phyloP scores from a whole-genome alignment of 2,797 vertebrate genomes.

The Sebastes kiyomatsui region DNA sequence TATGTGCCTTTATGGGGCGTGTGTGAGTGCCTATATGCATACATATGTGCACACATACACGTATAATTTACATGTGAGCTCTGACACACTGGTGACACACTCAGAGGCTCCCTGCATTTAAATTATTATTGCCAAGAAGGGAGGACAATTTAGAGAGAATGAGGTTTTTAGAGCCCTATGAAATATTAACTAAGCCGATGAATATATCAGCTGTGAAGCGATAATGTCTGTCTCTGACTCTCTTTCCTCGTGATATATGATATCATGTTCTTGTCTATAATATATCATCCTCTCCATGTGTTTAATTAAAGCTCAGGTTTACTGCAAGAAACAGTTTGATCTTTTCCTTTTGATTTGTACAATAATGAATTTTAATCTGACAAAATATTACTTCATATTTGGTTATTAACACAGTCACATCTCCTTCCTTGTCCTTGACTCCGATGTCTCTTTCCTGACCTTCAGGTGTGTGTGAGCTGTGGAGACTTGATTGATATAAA shows the following conservation, averaged over 20 bases:
- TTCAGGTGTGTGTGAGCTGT: conserved; percentile 35
- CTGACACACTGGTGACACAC: conserved; percentile 40
- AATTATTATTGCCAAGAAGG: conserved; percentile 71
- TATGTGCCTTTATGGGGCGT: conserved; percentile 41
- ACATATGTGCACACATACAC: conserved; percentile 53
- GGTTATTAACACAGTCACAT: background rate
- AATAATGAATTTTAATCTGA: background rate
- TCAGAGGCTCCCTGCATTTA: conserved; percentile 63
- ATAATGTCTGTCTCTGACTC: conserved; percentile 58
- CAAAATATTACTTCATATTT: conserved; percentile 2
- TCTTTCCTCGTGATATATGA: conserved; percentile 51
- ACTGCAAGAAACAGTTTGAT: background rate
- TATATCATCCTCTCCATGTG: conserved; percentile 13
- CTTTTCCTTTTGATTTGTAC: background rate
- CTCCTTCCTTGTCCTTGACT: background rate
- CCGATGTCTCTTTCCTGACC: conserved; percentile 42
- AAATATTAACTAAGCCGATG: conserved; percentile 78
- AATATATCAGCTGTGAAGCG: conserved; percentile 69
- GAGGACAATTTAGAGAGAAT: conserved; percentile 76
- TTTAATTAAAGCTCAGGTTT: conserved; percentile 43
- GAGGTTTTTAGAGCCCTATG: conserved; percentile 73
- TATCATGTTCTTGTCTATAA: conserved; percentile 36
- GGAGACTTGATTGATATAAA: conserved; percentile 28
- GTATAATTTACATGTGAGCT: conserved; percentile 65
- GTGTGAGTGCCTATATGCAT: conserved; percentile 40